Evolutionary conservation across 2,888 invertebrate species (phyloP), one percentile per base, ranked within the genome.

Genomic region (Drosophila paucipuncta): DNA sequence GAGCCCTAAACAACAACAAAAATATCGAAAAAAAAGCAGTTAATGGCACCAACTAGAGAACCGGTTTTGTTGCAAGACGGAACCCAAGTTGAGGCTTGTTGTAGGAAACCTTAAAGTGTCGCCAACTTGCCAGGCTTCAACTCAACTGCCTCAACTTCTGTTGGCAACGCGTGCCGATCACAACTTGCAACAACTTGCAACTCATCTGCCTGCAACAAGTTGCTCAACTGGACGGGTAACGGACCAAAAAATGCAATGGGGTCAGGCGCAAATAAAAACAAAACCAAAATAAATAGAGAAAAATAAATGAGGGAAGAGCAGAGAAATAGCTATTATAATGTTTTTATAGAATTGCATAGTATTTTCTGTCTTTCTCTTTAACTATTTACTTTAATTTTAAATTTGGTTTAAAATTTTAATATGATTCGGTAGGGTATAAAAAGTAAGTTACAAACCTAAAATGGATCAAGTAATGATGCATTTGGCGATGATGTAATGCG

Each of bases 101-200:
- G 76, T 77, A 84, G 91, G 85, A 85, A 85, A 91, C 85, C 85
- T 89, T 91, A 85, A 83, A 85, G 87, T 85, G 91, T 85, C 84
- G 86, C 91, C 84, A 85, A 82, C 88, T 85, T 91, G 82, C 82
- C 85, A 89, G 91, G 91, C 87, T 91, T 89, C 90, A 50, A 57
- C 49, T 58, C 43, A 25, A 47, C 47, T 53, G n/a, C n/a, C 16
- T 25, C 72, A 59, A 39, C 39, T 50, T 50, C 50, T 37, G 52
- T 61, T 60, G 41, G 71, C 61, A 72, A 72, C 69, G 50, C 59
- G 72, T 60, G 68, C 47, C 47, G 25, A 25, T 5, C 10, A n/a
- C 47, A 47, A 47, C 47, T 25, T 25, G 47, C 47, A 7, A 16
- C 47, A 7, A 47, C 47, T 47, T 25, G 73, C 57, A 47, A 76